These are phyloP conservation scores for Sparidentex hasta DNA, from an alignment of 2,797 vertebrate genomes.

Conservation along the genomic window DNA sequence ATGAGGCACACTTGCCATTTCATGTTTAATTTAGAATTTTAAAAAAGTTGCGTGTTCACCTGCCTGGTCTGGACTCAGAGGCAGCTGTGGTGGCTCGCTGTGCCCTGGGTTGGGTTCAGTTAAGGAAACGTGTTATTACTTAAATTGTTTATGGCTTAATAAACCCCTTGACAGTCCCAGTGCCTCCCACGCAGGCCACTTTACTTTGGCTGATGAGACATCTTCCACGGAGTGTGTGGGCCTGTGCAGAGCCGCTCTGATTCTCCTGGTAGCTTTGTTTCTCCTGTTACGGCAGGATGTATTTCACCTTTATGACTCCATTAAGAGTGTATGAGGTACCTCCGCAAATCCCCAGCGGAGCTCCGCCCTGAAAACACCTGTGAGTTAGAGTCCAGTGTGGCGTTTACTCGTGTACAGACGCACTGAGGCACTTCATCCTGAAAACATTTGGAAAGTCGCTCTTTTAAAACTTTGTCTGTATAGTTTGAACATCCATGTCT, in stretches of 20 bases:
- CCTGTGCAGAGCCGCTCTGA: background rate
- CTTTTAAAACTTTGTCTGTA: too few species aligned
- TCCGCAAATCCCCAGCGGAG: background rate
- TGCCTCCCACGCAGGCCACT: slow-evolving; percentile 18
- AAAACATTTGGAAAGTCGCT: background rate
- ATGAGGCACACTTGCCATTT: background rate
- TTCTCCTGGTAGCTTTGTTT: slow-evolving; percentile 10
- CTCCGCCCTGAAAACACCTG: background rate
- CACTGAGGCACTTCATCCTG: background rate
- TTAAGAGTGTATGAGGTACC: slow-evolving; percentile 1
- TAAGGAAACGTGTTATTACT: slow-evolving; percentile 14
- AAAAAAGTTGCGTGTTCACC: background rate
- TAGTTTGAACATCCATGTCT: too few species aligned
- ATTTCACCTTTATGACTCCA: slow-evolving; percentile 36
- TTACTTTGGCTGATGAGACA: slow-evolving; percentile 32
- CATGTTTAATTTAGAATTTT: background rate
- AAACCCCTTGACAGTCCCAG: background rate
- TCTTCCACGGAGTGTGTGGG: slow-evolving; percentile 19
- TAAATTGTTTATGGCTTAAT: slow-evolving; percentile 5
- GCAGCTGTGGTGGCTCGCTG: background rate
- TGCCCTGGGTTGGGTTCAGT: background rate
- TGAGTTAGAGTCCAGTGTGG: background rate
- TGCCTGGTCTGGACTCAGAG: background rate
- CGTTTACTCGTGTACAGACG: background rate
- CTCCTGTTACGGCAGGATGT: background rate